These are phyloP conservation scores for Rhingia campestris DNA, from an alignment of 2,888 invertebrate species.

Conservation along the genomic window DNA sequence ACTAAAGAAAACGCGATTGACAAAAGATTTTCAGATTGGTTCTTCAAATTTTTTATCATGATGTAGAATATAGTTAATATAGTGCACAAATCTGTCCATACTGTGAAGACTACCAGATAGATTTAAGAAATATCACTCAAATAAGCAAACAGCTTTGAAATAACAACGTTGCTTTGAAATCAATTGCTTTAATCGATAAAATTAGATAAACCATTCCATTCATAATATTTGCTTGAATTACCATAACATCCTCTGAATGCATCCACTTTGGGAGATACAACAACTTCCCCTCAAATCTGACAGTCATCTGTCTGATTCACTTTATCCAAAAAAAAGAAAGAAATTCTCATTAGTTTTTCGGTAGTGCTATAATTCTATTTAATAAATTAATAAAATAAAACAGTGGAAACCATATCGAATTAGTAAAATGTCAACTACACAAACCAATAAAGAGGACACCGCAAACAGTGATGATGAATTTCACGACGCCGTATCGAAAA, in stretches of 20 bases:
- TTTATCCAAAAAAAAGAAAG: neutral
- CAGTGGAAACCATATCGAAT: constrained; percentile 9
- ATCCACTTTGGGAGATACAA: neutral
- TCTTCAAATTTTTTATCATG: too few relatives aligned
- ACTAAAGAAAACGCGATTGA: too few relatives aligned
- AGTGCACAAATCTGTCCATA: too few relatives aligned
- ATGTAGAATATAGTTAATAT: too few relatives aligned
- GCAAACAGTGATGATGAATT: constrained; percentile 79
- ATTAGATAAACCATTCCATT: too few relatives aligned
- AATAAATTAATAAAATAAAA: constrained; percentile 14
- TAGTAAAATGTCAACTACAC: constrained; percentile 41
- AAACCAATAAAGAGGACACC: constrained; percentile 59
- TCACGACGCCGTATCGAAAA: constrained; percentile 78
- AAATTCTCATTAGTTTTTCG: constrained; percentile 3
- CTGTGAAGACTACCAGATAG: too few relatives aligned
- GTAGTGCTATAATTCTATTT: neutral
- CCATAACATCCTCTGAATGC: constrained; percentile 9
- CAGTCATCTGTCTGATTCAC: constrained; percentile 35
- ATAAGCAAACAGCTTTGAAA: too few relatives aligned
- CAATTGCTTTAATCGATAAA: too few relatives aligned
- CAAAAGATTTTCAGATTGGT: too few relatives aligned
- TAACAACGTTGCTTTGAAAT: too few relatives aligned
- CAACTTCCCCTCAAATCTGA: constrained; percentile 13
- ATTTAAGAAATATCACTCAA: too few relatives aligned
- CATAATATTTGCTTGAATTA: too few relatives aligned